phyloP scores from a whole-genome alignment of 1,140 invertebrate genomes.

The Macrobrachium rosenbergii region DNA sequence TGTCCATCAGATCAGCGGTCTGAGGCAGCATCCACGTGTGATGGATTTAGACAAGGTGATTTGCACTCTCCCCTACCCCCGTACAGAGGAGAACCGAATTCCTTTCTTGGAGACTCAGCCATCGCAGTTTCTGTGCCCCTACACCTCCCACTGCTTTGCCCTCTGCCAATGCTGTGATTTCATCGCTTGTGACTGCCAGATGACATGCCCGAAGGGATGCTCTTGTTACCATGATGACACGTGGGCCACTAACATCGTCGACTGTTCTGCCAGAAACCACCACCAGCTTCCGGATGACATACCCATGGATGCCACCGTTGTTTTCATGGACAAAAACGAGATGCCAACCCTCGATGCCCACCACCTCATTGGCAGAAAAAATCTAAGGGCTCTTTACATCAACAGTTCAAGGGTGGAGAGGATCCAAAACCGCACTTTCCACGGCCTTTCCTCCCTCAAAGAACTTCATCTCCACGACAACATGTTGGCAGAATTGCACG shows the following conservation, averaged over 20 bases:
- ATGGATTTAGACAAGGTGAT: slow-evolving; percentile 93
- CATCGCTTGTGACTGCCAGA: slow-evolving; percentile 89
- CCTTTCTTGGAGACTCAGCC: slow-evolving; percentile 86
- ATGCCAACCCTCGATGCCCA: slow-evolving; percentile 87
- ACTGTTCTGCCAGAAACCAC: slow-evolving; percentile 84
- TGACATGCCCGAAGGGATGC: slow-evolving; percentile 71
- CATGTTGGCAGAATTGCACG: slow-evolving; percentile 82
- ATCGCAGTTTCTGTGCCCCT: slow-evolving; percentile 91
- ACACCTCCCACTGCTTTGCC: slow-evolving; percentile 93
- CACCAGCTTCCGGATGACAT: slow-evolving; percentile 85
- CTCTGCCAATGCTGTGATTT: slow-evolving; percentile 95
- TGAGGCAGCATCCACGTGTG: slow-evolving; percentile 87
- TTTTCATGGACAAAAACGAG: slow-evolving; percentile 91
- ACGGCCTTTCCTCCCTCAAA: slow-evolving; percentile 85
- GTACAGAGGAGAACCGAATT: slow-evolving; percentile 81
- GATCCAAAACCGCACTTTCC: slow-evolving; percentile 93
- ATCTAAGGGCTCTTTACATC: slow-evolving; percentile 86
- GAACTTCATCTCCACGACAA: slow-evolving; percentile 90
- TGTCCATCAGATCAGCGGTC: slow-evolving; percentile 83
- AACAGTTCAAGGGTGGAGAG: slow-evolving; percentile 87
- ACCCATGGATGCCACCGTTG: slow-evolving; percentile 93
- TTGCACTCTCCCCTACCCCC: slow-evolving; percentile 88
- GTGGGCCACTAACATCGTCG: slow-evolving; percentile 93
- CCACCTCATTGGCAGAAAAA: slow-evolving; percentile 91
- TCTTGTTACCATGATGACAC: slow-evolving; percentile 81